phyloP scores from a whole-genome alignment of 2,888 invertebrate species.

The Hypsopygia costalis region DNA sequence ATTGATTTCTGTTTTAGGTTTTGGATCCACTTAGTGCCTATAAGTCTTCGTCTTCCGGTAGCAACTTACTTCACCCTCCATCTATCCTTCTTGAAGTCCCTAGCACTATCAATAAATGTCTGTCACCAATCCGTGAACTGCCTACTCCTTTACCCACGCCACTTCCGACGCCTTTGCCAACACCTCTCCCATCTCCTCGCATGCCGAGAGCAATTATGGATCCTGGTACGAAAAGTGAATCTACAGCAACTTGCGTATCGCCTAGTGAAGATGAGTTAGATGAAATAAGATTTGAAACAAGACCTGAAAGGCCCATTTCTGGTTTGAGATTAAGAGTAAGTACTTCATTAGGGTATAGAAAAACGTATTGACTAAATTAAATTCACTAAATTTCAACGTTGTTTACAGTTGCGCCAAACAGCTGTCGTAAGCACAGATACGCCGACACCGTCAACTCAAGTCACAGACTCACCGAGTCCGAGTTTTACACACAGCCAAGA shows the following conservation, averaged over 20 bases:
- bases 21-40: constrained; percentile 85
- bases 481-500: constrained; percentile 71
- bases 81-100: constrained; percentile 89
- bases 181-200: constrained; percentile 80
- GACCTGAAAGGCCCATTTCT: constrained; percentile 48
- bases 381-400: constrained; percentile 7
- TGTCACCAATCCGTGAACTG: constrained; percentile 89
- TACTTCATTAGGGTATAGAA: background rate
- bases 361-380: background rate
- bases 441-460: constrained; percentile 67
- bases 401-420: constrained; percentile 77
- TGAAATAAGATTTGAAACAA: constrained; percentile 54
- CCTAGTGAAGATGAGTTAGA: constrained; percentile 71
- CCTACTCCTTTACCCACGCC: constrained; percentile 86
- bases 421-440: constrained; percentile 59
- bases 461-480: constrained; percentile 71
- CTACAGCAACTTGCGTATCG: constrained; percentile 45
- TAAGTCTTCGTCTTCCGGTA: constrained; percentile 77
- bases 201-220: constrained; percentile 65
- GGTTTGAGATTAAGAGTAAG: constrained; percentile 61
- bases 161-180: constrained; percentile 82
- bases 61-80: constrained; percentile 85
- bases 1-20: constrained; percentile 56
- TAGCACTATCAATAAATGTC: constrained; percentile 86
- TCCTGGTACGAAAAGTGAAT: constrained; percentile 46